Percentiles rank a stretch among this genome's conserved stretches.
These are phyloP conservation scores for Remorina albescens DNA, from an alignment of 2,797 vertebrate species.

Conservation along the genomic window DNA sequence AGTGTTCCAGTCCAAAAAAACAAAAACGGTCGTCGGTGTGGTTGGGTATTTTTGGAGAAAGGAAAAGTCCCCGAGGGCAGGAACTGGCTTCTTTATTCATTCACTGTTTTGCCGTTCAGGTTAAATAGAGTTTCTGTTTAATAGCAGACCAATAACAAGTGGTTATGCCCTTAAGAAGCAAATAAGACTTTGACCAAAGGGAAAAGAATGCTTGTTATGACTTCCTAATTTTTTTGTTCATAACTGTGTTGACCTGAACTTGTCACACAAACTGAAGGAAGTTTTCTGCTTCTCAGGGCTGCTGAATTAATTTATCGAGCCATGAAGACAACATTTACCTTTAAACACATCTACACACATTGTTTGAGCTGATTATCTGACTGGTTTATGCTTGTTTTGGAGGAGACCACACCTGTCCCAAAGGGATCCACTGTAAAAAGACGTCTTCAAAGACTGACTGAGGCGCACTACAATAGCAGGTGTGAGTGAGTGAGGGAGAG, in stretches of 20 bases:
- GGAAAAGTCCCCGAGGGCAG: constrained; percentile 41
- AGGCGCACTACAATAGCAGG: constrained; percentile 30
- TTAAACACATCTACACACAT: constrained; percentile 14
- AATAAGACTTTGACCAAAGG: not conserved
- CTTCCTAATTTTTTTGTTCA: not conserved
- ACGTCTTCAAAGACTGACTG: constrained; percentile 34
- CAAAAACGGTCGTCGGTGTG: not conserved
- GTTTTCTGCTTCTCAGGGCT: not conserved
- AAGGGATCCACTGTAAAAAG: constrained; percentile 22
- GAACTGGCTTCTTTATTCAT: constrained; percentile 60
- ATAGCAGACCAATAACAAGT: not conserved
- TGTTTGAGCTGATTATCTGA: not conserved
- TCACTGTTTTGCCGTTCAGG: constrained; percentile 30
- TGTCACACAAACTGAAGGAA: not conserved
- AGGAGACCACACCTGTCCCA: not conserved
- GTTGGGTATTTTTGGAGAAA: constrained; percentile 57
- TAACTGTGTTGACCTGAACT: not conserved
- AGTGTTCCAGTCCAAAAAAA: constrained; percentile 42
- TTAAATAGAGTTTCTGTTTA: constrained; percentile 26
- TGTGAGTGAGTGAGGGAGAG: constrained; percentile 31
- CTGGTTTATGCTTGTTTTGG: constrained; percentile 9
- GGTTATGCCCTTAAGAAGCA: constrained; percentile 23
- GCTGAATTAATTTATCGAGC: not conserved
- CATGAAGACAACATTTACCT: not conserved
- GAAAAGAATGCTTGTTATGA: not conserved